Conservation (phyloP, 2,113 vertebrate genomes). For the Pseudolaguvia tuberculata region DNA sequence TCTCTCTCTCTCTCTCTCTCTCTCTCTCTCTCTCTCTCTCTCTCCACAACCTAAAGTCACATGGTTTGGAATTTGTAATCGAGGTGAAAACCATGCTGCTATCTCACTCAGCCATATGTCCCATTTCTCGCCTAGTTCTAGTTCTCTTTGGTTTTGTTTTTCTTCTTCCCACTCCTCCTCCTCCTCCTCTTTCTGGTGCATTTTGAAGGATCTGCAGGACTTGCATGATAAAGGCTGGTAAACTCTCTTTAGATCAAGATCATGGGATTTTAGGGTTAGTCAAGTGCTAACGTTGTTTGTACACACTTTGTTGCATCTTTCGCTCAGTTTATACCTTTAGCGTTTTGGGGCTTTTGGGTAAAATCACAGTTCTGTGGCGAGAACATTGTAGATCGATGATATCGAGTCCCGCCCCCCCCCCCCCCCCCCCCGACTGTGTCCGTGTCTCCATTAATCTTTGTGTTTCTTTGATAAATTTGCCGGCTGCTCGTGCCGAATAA, state of each 20-base stretch:
- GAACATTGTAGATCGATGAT: background rate
- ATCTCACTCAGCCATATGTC: conserved; percentile 52
- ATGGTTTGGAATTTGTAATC: conserved; percentile 37
- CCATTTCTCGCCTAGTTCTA: conserved; percentile 22
- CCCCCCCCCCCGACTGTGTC: background rate
- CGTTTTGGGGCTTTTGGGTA: conserved; percentile 1
- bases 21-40: conserved; percentile 22
- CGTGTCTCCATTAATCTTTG: background rate
- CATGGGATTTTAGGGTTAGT: no score
- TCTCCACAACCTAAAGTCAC: conserved; percentile 41
- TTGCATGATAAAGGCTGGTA: background rate
- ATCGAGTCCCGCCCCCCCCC: no score
- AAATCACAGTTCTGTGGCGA: background rate
- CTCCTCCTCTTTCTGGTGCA: conserved; percentile 5
- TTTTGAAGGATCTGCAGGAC: conserved; percentile 10
- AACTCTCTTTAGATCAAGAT: no score
- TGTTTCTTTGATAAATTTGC: background rate
- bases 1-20: background rate
- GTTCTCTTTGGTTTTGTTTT: conserved; percentile 5
- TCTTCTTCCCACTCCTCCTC: background rate
- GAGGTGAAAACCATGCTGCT: conserved; percentile 37
- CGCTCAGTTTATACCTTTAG: background rate
- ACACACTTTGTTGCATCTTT: no score
- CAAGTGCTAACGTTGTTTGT: no score
- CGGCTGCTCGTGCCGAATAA: background rate